Conservation (phyloP, 2,113 vertebrate genomes). For the Turdus rufiventris region DNA sequence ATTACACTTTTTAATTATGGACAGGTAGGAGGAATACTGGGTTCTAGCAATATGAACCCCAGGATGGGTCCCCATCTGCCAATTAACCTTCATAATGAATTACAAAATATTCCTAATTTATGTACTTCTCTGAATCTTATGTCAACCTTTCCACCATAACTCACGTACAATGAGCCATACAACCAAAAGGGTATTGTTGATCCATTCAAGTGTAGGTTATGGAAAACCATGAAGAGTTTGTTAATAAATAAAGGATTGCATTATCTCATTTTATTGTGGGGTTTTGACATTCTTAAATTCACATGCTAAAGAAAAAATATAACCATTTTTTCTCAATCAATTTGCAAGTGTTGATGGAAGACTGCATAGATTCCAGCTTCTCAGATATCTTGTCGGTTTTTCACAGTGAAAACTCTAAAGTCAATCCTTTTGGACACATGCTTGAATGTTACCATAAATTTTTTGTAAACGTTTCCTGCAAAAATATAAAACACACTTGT, state of each 20-base stretch:
- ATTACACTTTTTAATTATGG: not conserved
- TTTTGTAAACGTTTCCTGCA: fast-evolving
- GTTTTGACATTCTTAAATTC: not conserved
- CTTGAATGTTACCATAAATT: not conserved
- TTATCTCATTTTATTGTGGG: not conserved
- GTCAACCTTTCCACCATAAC: not conserved
- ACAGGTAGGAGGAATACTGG: not conserved
- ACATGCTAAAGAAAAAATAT: not conserved
- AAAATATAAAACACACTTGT: not conserved
- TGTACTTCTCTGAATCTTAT: not conserved
- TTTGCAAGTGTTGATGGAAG: not conserved
- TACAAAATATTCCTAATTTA: not conserved
- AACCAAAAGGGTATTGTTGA: not conserved
- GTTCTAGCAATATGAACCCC: not conserved
- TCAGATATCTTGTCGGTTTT: not conserved
- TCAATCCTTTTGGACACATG: not conserved
- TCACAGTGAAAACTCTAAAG: not conserved
- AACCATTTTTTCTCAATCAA: not conserved
- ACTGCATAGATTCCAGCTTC: not conserved
- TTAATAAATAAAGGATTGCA: not conserved
- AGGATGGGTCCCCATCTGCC: fast-evolving
- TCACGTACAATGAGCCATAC: not conserved
- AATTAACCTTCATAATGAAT: not conserved
- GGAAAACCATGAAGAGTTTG: not conserved
- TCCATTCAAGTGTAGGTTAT: not conserved